A percentile compares a stretch with the other conserved stretches of the same genome.
Conservation (phyloP, 2,797 vertebrate genomes). For the Vireo griseus region DNA sequence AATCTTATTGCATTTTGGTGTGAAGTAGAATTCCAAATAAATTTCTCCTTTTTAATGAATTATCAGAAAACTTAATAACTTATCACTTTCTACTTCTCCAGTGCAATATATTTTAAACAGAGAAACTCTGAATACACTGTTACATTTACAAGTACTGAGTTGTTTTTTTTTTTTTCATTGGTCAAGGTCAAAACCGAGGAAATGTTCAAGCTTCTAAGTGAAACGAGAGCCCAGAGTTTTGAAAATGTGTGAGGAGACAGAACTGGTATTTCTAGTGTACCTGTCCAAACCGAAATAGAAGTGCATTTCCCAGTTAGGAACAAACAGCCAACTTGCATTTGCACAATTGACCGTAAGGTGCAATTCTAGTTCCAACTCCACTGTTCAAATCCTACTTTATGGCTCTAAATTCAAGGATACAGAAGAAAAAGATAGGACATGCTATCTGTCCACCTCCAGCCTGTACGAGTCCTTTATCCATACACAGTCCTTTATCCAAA, state of each 20-base stretch:
- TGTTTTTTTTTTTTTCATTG: not conserved
- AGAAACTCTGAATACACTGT: not conserved
- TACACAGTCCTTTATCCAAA: not conserved
- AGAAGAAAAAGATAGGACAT: not conserved
- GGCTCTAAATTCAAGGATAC: not conserved
- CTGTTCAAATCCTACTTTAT: not conserved
- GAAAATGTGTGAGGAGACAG: not conserved
- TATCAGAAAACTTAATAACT: not conserved
- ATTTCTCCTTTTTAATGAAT: not conserved
- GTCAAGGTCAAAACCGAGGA: not conserved
- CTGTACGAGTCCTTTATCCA: not conserved
- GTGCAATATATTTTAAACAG: not conserved
- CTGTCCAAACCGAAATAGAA: not conserved
- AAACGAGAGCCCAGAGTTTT: not conserved
- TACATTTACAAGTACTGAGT: fast-evolving
- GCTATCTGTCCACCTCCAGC: not conserved
- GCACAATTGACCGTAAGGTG: not conserved
- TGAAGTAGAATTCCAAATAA: not conserved
- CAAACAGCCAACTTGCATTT: not conserved
- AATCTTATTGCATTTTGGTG: not conserved
- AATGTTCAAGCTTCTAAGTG: not conserved
- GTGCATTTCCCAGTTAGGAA: not conserved
- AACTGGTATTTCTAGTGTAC: not conserved
- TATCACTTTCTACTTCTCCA: not conserved
- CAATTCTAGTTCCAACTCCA: not conserved